Evolutionary conservation across 1,140 invertebrate species (phyloP), one percentile per base, ranked within the genome.

Genomic region (Battus philenor): DNA sequence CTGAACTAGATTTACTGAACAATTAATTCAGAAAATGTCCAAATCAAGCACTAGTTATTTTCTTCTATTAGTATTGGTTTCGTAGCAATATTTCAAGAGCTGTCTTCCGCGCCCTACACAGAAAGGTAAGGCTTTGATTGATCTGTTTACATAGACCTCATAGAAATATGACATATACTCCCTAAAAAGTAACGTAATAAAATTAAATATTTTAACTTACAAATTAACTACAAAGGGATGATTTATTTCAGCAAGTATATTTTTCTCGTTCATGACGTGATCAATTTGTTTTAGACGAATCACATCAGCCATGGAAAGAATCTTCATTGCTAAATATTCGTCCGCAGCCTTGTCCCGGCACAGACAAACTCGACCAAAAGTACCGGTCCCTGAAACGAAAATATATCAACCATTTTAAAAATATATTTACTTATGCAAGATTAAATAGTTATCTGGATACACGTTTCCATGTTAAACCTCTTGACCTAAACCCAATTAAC

Each of bases 191-290:
- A 2, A 7, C 22, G 5, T 7, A 1, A 24, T n/a, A 5, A 24
- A 24, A 24, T 24, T n/a, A 4, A 5, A 27, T 13, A 24, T 16
- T 10, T 8, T 17, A 68, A 93, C 95, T 95, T 89, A 98, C 96
- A 98, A 89, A 74, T 95, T 95, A 15, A 98, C 95, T 51, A 98
- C 93, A 82, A 98, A 98, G 41, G 97, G 97, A 89, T 98, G 96
- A 54, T 92, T 90, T 38, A 98, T 93, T 86, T 93, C 92, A 48
- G 92, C 88, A 31, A 98, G 88, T 58, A 98, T 97, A 57, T 91
- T 93, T 71, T 97, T 96, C 84, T 98, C 96, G 75, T 97, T 98
- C 86, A 95, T 95, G 10, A 98, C 96, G 78, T 98, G 96, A 66
- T 98, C 96, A 34, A 96, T 93, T 86, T 96, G 94, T 81, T 98